phyloP scores from a whole-genome alignment of 30 jellyfish, hydroid and myxozoan species.

The Phacellophora camtschatica region DNA sequence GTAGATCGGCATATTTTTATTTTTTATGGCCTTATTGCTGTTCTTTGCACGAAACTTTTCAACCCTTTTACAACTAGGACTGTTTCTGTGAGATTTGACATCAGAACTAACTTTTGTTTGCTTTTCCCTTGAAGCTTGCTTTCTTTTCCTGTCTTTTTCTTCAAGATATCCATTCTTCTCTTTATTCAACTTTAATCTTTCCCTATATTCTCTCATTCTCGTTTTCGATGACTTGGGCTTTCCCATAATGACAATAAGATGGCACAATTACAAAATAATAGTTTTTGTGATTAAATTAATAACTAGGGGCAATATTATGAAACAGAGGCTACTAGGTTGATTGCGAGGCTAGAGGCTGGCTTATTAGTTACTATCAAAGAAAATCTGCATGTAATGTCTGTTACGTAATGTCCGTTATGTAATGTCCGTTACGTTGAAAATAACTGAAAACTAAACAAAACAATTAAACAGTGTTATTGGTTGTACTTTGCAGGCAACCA shows the following conservation, averaged over 20 bases:
- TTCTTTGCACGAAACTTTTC: neutral
- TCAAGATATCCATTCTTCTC: slow-evolving; percentile 1
- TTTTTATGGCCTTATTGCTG: neutral
- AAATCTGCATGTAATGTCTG: neutral
- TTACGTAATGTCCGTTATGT: neutral
- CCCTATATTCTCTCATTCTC: slow-evolving; percentile 29
- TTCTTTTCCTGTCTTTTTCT: slow-evolving; percentile 28
- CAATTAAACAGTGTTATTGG: neutral
- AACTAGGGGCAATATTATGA: neutral
- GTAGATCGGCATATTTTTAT: neutral
- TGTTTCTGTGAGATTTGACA: slow-evolving; percentile 6
- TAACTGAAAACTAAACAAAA: neutral
- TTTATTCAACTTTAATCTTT: neutral
- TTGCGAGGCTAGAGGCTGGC: neutral
- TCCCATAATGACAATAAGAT: neutral
- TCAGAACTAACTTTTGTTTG: neutral
- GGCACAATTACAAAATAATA: neutral
- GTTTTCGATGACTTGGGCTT: slow-evolving; percentile 35
- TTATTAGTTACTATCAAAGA: neutral
- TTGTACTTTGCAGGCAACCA: neutral
- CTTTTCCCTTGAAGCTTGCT: neutral
- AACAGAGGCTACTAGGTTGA: neutral
- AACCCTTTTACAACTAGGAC: neutral
- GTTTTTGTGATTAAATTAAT: neutral
- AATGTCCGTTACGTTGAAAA: neutral